phyloP scores from a whole-genome alignment of 2,113 vertebrate genomes.

The Protomyctophum bolini region DNA sequence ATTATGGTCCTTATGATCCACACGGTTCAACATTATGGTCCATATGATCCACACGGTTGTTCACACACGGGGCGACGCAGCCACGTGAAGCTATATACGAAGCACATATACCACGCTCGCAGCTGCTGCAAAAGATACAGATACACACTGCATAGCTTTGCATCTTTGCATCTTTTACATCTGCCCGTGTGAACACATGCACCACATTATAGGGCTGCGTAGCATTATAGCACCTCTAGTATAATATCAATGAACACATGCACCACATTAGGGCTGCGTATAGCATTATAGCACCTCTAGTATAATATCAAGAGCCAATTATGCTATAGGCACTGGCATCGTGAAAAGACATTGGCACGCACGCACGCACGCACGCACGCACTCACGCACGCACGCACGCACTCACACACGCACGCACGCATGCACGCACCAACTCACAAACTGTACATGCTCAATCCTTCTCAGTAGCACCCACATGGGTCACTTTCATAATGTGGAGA shows the following conservation, averaged over 20 bases:
- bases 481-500: slow-evolving; percentile 78
- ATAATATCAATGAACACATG: not conserved
- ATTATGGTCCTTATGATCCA: too few species aligned
- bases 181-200: not conserved
- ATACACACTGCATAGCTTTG: not conserved
- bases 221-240: too few species aligned
- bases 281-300: too few species aligned
- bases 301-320: too few species aligned
- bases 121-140: too few species aligned
- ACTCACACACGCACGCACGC: not conserved
- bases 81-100: too few species aligned
- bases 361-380: not conserved
- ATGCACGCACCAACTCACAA: not conserved
- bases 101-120: too few species aligned
- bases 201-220: not conserved
- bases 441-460: slow-evolving; percentile 64
- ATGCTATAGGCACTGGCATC: not conserved
- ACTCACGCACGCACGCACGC: slow-evolving; percentile 10
- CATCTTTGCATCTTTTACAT: not conserved
- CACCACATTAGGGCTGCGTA: not conserved
- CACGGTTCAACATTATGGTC: too few species aligned
- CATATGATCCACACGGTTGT: too few species aligned
- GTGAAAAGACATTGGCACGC: not conserved
- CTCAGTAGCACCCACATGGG: slow-evolving; percentile 77
- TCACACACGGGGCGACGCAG: too few species aligned